Evolutionary conservation across 2,113 vertebrate genomes (phyloP).

Genomic region (Mobula hypostoma): DNA sequence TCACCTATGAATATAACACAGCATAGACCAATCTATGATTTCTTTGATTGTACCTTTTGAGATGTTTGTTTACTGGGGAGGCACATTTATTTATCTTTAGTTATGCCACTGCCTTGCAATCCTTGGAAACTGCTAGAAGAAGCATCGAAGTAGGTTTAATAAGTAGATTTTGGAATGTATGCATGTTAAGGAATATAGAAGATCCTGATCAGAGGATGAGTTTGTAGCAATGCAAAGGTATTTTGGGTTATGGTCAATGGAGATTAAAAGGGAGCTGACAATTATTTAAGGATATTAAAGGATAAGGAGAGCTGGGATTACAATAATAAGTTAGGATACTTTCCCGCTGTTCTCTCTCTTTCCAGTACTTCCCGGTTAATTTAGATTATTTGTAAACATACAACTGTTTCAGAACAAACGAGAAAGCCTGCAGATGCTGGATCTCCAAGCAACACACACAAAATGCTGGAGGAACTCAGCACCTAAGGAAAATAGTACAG

Average conservation of each 20-base stretch:
- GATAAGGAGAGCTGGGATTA: neutral
- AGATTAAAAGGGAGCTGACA: neutral
- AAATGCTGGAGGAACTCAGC: too few relatives aligned
- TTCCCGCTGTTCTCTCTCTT: neutral
- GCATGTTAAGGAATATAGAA: neutral
- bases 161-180: neutral
- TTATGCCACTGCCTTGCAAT: neutral
- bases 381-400: neutral
- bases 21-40: neutral
- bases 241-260: neutral
- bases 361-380: neutral
- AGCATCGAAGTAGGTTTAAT: neutral
- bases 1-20: neutral
- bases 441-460: too few relatives aligned
- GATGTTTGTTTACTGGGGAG: neutral
- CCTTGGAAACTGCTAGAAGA: neutral
- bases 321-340: too few relatives aligned
- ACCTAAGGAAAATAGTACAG: too few relatives aligned
- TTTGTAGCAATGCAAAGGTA: neutral
- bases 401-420: too few relatives aligned
- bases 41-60: neutral
- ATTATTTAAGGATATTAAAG: neutral
- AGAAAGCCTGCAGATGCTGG: too few relatives aligned
- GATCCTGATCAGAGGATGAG: too few relatives aligned
- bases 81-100: neutral